Percentiles rank a stretch among this genome's conserved stretches.
phyloP scores from a whole-genome alignment of 1,140 invertebrate genomes.

The Ostrea edulis region DNA sequence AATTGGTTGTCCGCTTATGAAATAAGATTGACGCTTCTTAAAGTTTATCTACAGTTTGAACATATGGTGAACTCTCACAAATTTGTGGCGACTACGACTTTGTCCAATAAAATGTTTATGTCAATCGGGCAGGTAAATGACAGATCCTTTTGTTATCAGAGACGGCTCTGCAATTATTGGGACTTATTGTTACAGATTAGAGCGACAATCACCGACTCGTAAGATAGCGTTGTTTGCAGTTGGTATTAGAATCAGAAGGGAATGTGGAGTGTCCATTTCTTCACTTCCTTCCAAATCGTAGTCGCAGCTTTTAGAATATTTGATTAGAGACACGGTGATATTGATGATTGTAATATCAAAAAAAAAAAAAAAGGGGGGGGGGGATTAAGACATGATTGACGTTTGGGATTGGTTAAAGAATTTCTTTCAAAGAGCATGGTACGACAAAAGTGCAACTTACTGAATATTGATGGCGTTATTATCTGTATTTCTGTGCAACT shows the following conservation, averaged over 20 bases:
- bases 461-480: background rate
- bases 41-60: constrained; percentile 22
- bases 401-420: background rate
- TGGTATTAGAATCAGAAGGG: constrained; percentile 20
- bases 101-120: constrained; percentile 39
- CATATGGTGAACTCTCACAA: constrained; percentile 26
- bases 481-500: no score
- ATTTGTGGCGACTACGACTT: background rate
- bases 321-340: constrained; percentile 16
- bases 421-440: background rate
- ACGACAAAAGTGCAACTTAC: background rate
- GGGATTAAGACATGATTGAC: background rate
- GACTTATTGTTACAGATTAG: constrained; percentile 27
- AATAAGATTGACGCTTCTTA: background rate
- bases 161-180: background rate
- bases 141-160: constrained; percentile 16
- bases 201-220: constrained; percentile 3
- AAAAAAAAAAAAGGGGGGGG: background rate
- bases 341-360: background rate
- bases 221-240: constrained; percentile 14
- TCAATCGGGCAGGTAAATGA: constrained; percentile 24
- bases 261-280: constrained; percentile 28
- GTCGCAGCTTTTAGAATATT: background rate
- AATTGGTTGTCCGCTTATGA: background rate
- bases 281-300: constrained; percentile 8